Evolutionary conservation across 2,113 vertebrate species (phyloP), one percentile per base, ranked within the genome.

Genomic region (Eurypyga helias): DNA sequence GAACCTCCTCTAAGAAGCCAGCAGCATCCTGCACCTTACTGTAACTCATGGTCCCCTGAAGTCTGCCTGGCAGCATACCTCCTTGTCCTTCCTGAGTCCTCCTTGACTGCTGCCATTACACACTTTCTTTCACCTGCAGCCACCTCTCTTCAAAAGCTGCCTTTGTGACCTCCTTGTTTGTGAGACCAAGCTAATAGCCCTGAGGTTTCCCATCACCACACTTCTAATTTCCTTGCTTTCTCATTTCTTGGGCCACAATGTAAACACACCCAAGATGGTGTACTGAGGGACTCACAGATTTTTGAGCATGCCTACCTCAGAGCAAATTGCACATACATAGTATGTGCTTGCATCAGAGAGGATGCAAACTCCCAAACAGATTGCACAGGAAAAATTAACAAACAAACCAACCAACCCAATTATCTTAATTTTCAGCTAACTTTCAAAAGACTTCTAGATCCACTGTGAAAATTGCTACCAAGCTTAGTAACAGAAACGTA

Each of bases 271-370:
- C 15, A 60, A 64, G 33, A 2, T 1, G 0, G 15, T 26, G 17
- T 17, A 12, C 11, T 0, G 0, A 0, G 0, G 20, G 6, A 31
- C 21, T 34, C 3, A 1, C 24, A 25, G 34, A 55, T 41, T 72
- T 72, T 43, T 51, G 8, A 84, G 10, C 2, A 1, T 3, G 3
- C 65, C 20, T 31, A n/a, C 46, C 14, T 77, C 60, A 58, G 8
- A 62, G 38, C 13, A 19, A 45, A 29, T 9, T 25, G 23, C 58
- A 67, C 0, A 0, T 29, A 20, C 12, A 16, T 6, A 10, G 18
- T 4, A 25, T 16, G 11, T 0, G 1, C 46, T 79, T n/a, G 13
- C 12, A 41, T 41, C 41, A 45, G 82, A 49, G 13, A 60, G 10
- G 41, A 15, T 16, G n/a, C 13, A 85, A 45, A 14, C 2, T 19